A percentile compares a stretch with the other conserved stretches of the same genome.
These are phyloP conservation scores for Drosophila leontia DNA, from an alignment of 1,140 invertebrate genomes.

Conservation along the genomic window DNA sequence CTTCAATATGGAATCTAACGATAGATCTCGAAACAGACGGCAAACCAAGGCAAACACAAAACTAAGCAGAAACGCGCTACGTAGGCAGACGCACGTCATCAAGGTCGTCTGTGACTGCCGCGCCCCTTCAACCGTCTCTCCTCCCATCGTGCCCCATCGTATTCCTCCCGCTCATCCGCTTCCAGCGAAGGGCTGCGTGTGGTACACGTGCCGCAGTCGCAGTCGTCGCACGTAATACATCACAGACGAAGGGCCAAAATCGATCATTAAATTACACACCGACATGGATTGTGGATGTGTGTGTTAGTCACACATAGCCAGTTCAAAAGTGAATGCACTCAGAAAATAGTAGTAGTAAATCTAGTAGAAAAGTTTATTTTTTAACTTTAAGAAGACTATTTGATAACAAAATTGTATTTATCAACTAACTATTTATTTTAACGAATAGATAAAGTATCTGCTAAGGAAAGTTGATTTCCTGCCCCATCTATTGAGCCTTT, in stretches of 20 bases:
- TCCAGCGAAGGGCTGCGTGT: conserved; percentile 9
- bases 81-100: conserved; percentile 44
- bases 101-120: conserved; percentile 56
- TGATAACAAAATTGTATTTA: too few species aligned
- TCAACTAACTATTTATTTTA: too few species aligned
- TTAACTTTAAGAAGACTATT: too few species aligned
- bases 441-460: too few species aligned
- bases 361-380: too few species aligned
- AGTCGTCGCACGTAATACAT: conserved; percentile 65
- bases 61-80: conserved; percentile 4
- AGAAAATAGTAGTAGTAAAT: background rate
- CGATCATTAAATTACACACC: conserved; percentile 19
- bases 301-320: background rate
- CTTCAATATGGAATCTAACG: background rate
- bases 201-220: conserved; percentile 63
- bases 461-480: too few species aligned
- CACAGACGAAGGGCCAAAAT: conserved; percentile 28
- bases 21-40: conserved; percentile 20
- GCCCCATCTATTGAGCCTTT: too few species aligned
- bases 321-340: background rate
- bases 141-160: conserved; percentile 16
- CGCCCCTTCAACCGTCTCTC: conserved; percentile 19
- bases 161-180: background rate
- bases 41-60: background rate
- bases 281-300: background rate